Conservation (phyloP, 1,140 invertebrate genomes). For the Berghia stephanieae region DNA sequence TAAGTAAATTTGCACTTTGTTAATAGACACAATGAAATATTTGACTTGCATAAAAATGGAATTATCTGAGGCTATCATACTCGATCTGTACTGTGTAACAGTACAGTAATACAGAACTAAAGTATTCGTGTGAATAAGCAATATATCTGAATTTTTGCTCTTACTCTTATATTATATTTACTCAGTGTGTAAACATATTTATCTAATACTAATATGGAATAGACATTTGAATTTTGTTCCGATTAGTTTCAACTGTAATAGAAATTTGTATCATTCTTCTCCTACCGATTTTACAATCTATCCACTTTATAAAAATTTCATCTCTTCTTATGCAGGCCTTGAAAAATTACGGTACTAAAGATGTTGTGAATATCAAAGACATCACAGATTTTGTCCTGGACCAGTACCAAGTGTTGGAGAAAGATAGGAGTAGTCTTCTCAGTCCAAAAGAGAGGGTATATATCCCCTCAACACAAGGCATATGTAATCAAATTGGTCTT, state of each 20-base stretch:
- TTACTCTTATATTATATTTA: too few species aligned
- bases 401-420: conserved; percentile 40
- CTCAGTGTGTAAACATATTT: too few species aligned
- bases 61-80: too few species aligned
- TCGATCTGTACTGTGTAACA: too few species aligned
- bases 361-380: conserved; percentile 52
- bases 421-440: conserved; percentile 31
- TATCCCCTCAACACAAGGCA: conserved; percentile 5
- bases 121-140: too few species aligned
- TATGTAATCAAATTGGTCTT: conserved; percentile 26
- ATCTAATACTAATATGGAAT: not conserved
- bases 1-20: too few species aligned
- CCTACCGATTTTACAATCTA: not conserved
- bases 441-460: conserved; percentile 49
- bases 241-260: not conserved
- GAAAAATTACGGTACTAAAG: conserved; percentile 44
- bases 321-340: conserved; percentile 42
- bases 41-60: too few species aligned
- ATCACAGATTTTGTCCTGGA: conserved; percentile 56
- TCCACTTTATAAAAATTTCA: conserved; percentile 9
- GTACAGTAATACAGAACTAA: too few species aligned
- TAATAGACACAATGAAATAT: too few species aligned
- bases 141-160: too few species aligned
- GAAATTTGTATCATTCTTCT: not conserved
- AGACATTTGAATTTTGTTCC: not conserved